Evolutionary conservation across 2,888 invertebrate species (phyloP).

Genomic region (Conistra vaccinii): DNA sequence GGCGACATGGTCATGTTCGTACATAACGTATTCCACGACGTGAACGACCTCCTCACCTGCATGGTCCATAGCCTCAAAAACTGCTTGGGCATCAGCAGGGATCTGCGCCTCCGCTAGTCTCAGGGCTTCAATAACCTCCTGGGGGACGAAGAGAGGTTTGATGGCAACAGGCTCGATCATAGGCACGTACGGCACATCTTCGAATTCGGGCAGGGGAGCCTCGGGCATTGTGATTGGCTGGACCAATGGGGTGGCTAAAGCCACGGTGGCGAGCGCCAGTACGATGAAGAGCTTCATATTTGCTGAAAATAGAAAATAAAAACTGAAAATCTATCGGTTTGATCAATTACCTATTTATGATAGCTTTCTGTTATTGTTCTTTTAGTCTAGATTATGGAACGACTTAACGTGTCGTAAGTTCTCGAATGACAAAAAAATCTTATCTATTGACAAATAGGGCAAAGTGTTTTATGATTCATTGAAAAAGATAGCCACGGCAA

Average conservation of each 20-base stretch:
- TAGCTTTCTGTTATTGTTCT: background rate
- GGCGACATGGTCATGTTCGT: constrained; percentile 18
- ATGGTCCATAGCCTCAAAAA: constrained; percentile 29
- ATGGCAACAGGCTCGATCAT: constrained; percentile 52
- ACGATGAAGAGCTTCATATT: constrained; percentile 81
- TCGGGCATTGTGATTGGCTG: constrained; percentile 57
- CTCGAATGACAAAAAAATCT: constrained; percentile 21
- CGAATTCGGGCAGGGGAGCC: constrained; percentile 55
- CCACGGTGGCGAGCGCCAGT: constrained; percentile 77
- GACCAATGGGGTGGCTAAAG: constrained; percentile 69
- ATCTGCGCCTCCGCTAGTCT: constrained; percentile 25
- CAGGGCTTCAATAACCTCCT: constrained; percentile 59
- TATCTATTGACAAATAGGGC: constrained; percentile 46
- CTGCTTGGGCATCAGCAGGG: constrained; percentile 30
- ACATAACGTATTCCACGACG: constrained; percentile 27
- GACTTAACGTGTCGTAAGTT: constrained; percentile 25
- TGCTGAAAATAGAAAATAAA: constrained; percentile 71
- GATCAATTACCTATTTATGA: background rate
- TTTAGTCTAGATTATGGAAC: constrained; percentile 17
- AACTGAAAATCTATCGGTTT: background rate
- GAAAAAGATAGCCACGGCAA: constrained; percentile 6
- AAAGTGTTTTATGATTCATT: constrained; percentile 28
- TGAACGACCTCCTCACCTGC: constrained; percentile 24
- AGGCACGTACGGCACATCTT: constrained; percentile 14
- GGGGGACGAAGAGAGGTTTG: constrained; percentile 61